These are phyloP conservation scores for Pecten maximus DNA, from an alignment of 2,888 invertebrate genomes.

Conservation along the genomic window DNA sequence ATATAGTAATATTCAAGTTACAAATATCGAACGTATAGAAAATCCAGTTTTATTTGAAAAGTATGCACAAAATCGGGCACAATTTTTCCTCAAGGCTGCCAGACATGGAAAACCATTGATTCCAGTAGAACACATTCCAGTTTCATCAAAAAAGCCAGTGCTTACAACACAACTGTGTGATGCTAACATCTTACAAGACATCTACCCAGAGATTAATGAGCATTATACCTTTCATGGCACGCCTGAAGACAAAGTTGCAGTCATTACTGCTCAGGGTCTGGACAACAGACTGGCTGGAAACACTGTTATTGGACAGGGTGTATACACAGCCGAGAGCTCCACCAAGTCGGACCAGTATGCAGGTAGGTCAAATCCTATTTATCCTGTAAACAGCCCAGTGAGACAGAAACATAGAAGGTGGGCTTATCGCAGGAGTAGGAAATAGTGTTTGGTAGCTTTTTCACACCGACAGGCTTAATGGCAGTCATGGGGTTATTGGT, in stretches of 20 bases:
- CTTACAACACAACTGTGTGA: conserved; percentile 42
- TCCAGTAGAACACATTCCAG: not conserved
- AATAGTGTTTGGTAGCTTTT: no score
- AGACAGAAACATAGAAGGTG: no score
- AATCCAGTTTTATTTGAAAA: conserved; percentile 47
- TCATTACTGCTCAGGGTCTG: conserved; percentile 59
- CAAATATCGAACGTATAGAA: conserved; percentile 47
- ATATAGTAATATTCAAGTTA: conserved; percentile 45
- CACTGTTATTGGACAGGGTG: conserved; percentile 64
- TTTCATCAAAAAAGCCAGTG: conserved; percentile 12
- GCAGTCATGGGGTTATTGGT: no score
- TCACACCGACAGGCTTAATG: no score
- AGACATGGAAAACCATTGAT: not conserved
- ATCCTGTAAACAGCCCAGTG: no score
- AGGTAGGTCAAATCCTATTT: no score
- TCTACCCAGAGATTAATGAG: conserved; percentile 68
- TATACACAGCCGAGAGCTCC: conserved; percentile 70
- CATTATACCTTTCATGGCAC: conserved; percentile 70
- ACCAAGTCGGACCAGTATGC: conserved; percentile 73
- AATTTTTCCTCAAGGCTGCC: conserved; percentile 39
- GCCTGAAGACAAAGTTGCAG: conserved; percentile 52
- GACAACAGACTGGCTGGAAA: conserved; percentile 61
- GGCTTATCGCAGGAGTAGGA: no score
- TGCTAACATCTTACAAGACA: conserved; percentile 29
- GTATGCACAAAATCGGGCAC: conserved; percentile 43